These are phyloP conservation scores for Elysia chlorotica DNA, from an alignment of 1,140 invertebrate genomes.

Conservation along the genomic window DNA sequence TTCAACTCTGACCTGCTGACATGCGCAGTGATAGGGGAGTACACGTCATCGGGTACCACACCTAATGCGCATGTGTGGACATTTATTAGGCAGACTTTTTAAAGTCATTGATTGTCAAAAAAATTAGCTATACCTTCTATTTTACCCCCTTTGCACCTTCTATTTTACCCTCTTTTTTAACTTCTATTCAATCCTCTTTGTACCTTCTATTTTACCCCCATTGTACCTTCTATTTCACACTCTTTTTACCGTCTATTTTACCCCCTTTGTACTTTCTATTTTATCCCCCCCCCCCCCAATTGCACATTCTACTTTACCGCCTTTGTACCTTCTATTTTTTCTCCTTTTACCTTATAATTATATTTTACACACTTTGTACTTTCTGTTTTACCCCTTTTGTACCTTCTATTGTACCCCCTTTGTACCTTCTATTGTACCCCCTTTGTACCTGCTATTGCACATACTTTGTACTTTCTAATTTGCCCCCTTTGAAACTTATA, in stretches of 20 bases:
- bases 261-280: too few species aligned
- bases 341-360: slow-evolving; percentile 1
- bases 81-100: too few species aligned
- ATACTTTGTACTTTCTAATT: background rate
- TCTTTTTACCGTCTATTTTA: background rate
- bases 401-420: background rate
- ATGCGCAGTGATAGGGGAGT: too few species aligned
- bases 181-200: background rate
- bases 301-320: background rate
- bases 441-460: background rate
- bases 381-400: too few species aligned
- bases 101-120: too few species aligned
- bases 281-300: background rate
- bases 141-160: background rate
- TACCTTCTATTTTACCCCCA: background rate
- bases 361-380: too few species aligned
- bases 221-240: background rate
- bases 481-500: background rate
- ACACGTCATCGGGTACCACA: too few species aligned
- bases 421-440: background rate
- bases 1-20: too few species aligned
- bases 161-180: background rate
- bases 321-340: background rate
- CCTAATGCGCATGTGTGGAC: too few species aligned
- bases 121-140: too few species aligned